These are phyloP conservation scores for Acholoe squamosa DNA, from an alignment of 2,888 invertebrate species.

Conservation along the genomic window DNA sequence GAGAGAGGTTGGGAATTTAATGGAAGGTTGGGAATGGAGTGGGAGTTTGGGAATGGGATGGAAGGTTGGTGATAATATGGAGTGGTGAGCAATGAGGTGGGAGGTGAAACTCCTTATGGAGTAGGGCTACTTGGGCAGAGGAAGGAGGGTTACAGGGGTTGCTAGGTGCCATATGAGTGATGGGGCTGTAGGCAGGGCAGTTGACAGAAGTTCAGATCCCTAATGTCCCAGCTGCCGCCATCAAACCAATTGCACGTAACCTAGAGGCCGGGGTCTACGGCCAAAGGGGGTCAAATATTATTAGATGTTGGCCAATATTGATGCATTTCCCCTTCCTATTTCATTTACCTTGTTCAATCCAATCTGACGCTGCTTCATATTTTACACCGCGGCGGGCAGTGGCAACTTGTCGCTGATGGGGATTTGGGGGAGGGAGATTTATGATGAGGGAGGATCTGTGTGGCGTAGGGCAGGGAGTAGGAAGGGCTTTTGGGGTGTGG, in stretches of 20 bases:
- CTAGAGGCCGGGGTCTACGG: not conserved
- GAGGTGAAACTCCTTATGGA: too few species aligned
- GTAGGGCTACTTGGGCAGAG: too few species aligned
- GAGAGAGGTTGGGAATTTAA: not conserved
- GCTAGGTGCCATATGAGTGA: not conserved
- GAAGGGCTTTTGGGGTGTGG: constrained; percentile 20
- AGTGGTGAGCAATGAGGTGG: too few species aligned
- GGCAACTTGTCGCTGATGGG: not conserved
- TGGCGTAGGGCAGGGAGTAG: constrained; percentile 2
- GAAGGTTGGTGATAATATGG: too few species aligned
- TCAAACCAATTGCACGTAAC: constrained; percentile 47
- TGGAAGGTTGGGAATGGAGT: not conserved
- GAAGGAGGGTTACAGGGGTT: too few species aligned
- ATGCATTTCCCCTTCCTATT: constrained; percentile 55
- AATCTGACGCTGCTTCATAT: constrained; percentile 62
- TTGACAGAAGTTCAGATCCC: constrained; percentile 50
- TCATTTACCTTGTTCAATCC: constrained; percentile 64
- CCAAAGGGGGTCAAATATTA: constrained; percentile 60
- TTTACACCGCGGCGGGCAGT: constrained; percentile 46
- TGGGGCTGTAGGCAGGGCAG: not conserved
- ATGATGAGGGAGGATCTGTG: constrained; percentile 11
- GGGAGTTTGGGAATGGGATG: too few species aligned
- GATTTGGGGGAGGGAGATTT: constrained; percentile 53
- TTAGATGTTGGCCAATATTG: constrained; percentile 65
- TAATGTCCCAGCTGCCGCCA: constrained; percentile 50